phyloP scores from a whole-genome alignment of 2,113 vertebrate genomes.

The Malaclemys terrapin region DNA sequence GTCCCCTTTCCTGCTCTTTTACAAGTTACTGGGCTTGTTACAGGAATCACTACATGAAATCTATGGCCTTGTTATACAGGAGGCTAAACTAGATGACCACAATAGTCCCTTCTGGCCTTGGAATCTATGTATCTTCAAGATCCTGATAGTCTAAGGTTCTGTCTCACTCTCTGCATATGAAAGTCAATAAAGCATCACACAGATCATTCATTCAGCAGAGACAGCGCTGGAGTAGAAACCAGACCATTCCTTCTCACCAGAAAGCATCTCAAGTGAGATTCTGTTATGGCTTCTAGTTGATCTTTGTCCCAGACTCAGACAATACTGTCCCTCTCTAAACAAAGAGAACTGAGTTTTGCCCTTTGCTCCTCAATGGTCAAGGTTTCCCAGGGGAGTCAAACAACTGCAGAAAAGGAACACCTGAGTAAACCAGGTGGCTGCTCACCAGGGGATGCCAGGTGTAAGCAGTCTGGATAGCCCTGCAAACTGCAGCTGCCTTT shows the following conservation, averaged over 20 bases:
- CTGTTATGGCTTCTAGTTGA: not conserved
- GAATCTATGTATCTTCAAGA: not conserved
- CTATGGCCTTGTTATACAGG: not conserved
- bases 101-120: not conserved
- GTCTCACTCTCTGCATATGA: not conserved
- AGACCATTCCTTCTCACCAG: not conserved
- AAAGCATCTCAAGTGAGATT: not conserved
- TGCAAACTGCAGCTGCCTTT: not conserved
- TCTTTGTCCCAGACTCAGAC: not conserved
- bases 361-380: not conserved
- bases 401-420: not conserved
- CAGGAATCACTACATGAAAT: not conserved
- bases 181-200: slow-evolving; percentile 13
- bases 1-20: not conserved
- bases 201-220: not conserved
- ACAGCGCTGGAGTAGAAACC: not conserved
- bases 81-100: not conserved
- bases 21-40: not conserved
- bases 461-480: not conserved
- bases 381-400: not conserved
- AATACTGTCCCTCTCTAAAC: not conserved
- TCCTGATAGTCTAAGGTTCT: not conserved
- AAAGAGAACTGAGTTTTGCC: not conserved
- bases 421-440: not conserved
- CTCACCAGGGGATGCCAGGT: not conserved